Evolutionary conservation across 2,113 vertebrate genomes (phyloP).

Genomic region (Centropristis striata): DNA sequence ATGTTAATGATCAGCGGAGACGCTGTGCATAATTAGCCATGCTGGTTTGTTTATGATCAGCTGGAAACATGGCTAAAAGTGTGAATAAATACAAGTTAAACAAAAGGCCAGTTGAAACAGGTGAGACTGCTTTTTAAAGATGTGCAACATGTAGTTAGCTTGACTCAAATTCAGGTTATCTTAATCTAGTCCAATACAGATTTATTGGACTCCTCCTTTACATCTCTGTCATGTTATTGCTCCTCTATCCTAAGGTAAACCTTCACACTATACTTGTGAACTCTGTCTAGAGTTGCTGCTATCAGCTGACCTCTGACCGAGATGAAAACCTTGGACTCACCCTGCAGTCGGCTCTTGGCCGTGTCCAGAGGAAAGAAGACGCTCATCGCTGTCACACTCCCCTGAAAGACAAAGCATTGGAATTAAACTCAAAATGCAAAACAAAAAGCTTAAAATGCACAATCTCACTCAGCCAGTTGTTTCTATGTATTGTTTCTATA

Average conservation of each 20-base stretch:
- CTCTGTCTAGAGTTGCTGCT: neutral
- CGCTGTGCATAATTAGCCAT: too few relatives aligned
- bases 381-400: slow-evolving; percentile 86
- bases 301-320: slow-evolving; percentile 10
- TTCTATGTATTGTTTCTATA: too few relatives aligned
- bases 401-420: slow-evolving; percentile 66
- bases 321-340: slow-evolving; percentile 68
- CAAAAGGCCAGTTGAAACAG: too few relatives aligned
- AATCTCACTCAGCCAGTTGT: neutral
- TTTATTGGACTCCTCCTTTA: neutral
- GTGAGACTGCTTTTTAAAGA: neutral
- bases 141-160: neutral
- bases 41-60: too few relatives aligned
- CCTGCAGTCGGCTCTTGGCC: slow-evolving; percentile 88
- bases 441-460: neutral
- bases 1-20: too few relatives aligned
- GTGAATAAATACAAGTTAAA: too few relatives aligned
- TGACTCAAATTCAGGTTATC: neutral
- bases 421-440: neutral
- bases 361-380: slow-evolving; percentile 89
- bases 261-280: neutral
- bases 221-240: neutral
- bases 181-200: neutral
- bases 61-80: too few relatives aligned
- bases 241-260: neutral